Evolutionary conservation across 2,797 vertebrate genomes (phyloP).

Genomic region (Poecilia picta): DNA sequence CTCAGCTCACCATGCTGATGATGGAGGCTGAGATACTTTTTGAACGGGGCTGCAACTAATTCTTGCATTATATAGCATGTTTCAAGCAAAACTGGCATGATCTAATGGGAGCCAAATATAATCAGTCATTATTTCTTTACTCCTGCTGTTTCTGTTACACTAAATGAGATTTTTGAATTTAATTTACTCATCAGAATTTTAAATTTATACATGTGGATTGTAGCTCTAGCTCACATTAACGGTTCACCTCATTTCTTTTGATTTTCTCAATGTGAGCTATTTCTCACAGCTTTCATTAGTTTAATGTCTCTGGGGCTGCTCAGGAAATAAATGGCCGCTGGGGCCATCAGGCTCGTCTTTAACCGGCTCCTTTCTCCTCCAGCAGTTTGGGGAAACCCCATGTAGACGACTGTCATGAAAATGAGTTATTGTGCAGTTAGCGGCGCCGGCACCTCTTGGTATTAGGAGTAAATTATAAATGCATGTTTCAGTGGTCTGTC

Average conservation of each 20-base stretch:
- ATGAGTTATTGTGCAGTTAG: constrained; percentile 48
- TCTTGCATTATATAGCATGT: background rate
- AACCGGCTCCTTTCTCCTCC: constrained; percentile 49
- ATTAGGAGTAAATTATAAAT: constrained; percentile 48
- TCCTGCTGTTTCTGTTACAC: background rate
- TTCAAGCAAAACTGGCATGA: background rate
- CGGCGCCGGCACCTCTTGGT: constrained; percentile 7
- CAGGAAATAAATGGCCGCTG: constrained; percentile 38
- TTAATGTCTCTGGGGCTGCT: constrained; percentile 31
- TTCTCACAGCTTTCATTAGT: constrained; percentile 32
- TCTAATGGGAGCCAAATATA: background rate
- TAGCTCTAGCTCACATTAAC: constrained; percentile 4
- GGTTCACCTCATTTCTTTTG: background rate
- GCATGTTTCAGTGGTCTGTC: constrained; percentile 38
- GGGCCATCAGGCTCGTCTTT: constrained; percentile 27
- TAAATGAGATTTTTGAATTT: background rate
- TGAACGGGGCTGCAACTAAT: background rate
- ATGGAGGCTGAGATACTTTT: background rate
- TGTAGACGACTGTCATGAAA: constrained; percentile 47
- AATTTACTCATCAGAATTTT: background rate
- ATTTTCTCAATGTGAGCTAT: constrained; percentile 21
- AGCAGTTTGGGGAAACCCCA: constrained; percentile 46
- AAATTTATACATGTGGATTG: constrained; percentile 2
- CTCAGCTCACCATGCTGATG: background rate
- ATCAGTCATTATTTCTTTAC: background rate